These are phyloP conservation scores for Ctenopoma multispine DNA, from an alignment of 2,797 vertebrate genomes.

Conservation along the genomic window DNA sequence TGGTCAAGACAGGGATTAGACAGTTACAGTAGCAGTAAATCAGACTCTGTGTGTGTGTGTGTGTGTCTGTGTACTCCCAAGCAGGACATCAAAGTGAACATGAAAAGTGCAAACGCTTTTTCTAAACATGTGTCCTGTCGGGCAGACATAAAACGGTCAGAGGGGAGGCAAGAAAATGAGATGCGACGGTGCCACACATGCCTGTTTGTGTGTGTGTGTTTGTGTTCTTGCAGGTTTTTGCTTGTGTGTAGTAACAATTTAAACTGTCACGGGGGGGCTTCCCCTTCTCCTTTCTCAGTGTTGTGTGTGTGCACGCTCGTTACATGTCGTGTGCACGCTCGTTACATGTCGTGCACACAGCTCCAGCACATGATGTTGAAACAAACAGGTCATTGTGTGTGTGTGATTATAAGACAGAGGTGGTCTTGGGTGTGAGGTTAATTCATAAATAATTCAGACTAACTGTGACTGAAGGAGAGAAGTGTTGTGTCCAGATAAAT, in stretches of 20 bases:
- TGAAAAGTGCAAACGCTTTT: slow-evolving; percentile 58
- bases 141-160: slow-evolving; percentile 53
- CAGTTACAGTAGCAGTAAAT: slow-evolving; percentile 9
- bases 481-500: background rate
- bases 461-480: background rate
- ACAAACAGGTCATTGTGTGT: slow-evolving; percentile 11
- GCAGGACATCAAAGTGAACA: slow-evolving; percentile 65
- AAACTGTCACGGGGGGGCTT: slow-evolving; percentile 50
- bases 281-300: slow-evolving; percentile 27
- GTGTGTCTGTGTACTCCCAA: slow-evolving; percentile 33
- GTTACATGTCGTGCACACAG: slow-evolving; percentile 29
- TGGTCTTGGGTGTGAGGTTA: background rate
- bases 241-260: slow-evolving; percentile 38
- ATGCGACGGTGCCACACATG: slow-evolving; percentile 19
- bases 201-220: slow-evolving; percentile 6
- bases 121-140: slow-evolving; percentile 51
- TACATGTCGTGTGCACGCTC: slow-evolving; percentile 13
- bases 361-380: slow-evolving; percentile 40
- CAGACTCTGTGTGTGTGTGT: slow-evolving; percentile 4
- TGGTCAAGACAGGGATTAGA: slow-evolving; percentile 55
- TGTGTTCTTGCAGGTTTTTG: slow-evolving; percentile 17
- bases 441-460: background rate
- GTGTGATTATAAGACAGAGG: background rate
- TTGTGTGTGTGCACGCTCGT: slow-evolving; percentile 13
- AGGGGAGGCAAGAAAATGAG: slow-evolving; percentile 45